Conservation (phyloP, 2,113 vertebrate species). For the Corythornis vintsioides region DNA sequence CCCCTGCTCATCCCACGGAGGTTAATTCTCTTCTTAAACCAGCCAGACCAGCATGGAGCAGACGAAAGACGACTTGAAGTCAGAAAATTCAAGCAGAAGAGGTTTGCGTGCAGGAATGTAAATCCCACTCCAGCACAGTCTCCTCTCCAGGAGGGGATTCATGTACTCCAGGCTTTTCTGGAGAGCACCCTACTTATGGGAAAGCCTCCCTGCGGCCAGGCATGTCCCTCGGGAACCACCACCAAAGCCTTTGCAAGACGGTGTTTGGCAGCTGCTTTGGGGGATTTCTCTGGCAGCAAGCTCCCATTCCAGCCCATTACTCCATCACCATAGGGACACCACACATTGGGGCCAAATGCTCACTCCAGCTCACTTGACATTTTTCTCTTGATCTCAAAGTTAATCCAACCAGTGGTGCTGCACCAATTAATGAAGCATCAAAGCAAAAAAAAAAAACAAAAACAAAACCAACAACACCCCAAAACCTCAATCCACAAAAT, state of each 20-base stretch:
- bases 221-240: neutral
- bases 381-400: neutral
- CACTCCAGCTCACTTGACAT: neutral
- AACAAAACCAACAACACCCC: neutral
- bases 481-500: neutral
- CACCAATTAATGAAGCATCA: neutral
- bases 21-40: neutral
- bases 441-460: neutral
- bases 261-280: neutral
- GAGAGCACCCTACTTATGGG: neutral
- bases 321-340: neutral
- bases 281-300: neutral
- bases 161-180: neutral
- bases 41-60: neutral
- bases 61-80: neutral
- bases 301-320: neutral
- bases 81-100: neutral
- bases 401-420: neutral
- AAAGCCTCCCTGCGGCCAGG: neutral
- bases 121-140: neutral
- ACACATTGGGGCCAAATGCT: rapidly evolving
- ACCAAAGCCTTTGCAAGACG: neutral
- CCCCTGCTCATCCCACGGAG: neutral
- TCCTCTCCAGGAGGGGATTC: neutral
- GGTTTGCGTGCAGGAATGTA: neutral